Base-by-base conservation (phyloP, 2,888 invertebrate species). In the Melanophora roralis region DNA sequence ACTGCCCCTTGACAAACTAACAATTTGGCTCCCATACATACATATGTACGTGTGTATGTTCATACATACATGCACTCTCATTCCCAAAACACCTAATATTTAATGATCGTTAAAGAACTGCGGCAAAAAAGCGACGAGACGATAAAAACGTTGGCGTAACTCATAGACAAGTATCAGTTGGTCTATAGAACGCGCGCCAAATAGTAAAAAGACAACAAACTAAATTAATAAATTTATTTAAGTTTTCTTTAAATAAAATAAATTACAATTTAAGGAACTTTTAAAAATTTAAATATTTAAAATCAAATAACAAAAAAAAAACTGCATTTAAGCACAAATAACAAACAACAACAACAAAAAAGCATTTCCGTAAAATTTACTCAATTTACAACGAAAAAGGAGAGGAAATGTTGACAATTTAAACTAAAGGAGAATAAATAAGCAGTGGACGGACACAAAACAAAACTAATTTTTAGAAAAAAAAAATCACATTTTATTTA, bases 101-200 rank as follows among this genome's bases (percentile, higher is more conserved):
- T 32, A 73, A 21, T 62, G 59, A 74, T 53, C 64, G 59, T 65
- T 16, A 57, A 60, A 62, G 71, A 68, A 59, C 23, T 27, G 11
- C 21, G 16, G 34, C 23, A 36, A 67, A 64, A 68, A 82, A 49
- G 32, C 47, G 23, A 49, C 45, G 11, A 71, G 71, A 74, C 73
- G 68, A 81, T 81, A 82, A 83, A 83, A 83, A 81, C 65, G 78
- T 82, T 77, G 47, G 75, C 76, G 73, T 81, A 74, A 62, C 76
- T 62, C 27, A 60, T 57, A 65, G 76, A 69, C 73, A 77, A 78
- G 67, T 78, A 74, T 81, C 82, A 83, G 83, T 81, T 73, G 83
- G 64, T 65, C 68, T 45, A 60, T 64, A 82, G 82, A 81, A 79
- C 75, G 81, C 73, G 78, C 82, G 82, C 80, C 75, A 83, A 83